A percentile compares a stretch with the other conserved stretches of the same genome.
These are phyloP conservation scores for Drosophila percnosoma DNA, from an alignment of 2,888 invertebrate genomes.

Conservation along the genomic window DNA sequence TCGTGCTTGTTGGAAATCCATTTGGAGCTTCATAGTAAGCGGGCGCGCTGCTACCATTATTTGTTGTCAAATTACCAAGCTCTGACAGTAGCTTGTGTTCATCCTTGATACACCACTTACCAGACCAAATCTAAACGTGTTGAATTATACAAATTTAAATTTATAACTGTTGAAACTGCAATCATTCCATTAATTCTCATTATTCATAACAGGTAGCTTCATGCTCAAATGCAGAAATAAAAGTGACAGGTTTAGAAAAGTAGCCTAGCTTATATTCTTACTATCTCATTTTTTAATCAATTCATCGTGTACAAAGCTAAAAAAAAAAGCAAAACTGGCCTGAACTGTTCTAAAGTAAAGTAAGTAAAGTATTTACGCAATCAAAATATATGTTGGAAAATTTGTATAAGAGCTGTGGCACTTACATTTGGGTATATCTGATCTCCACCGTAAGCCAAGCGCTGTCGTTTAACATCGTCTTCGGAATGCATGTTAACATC, in stretches of 20 bases:
- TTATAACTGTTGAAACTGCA: neutral
- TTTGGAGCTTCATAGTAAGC: slow-evolving; percentile 86
- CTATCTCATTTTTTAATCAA: neutral
- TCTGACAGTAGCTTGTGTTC: slow-evolving; percentile 95
- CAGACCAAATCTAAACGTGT: slow-evolving; percentile 90
- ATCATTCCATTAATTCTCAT: neutral
- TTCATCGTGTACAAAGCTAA: neutral
- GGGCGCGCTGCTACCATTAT: slow-evolving; percentile 65
- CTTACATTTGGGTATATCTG: slow-evolving; percentile 95
- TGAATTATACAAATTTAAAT: neutral
- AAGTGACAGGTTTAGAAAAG: neutral
- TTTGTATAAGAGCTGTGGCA: neutral
- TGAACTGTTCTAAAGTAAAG: neutral
- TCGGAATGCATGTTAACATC: slow-evolving; percentile 95
- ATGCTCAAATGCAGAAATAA: neutral
- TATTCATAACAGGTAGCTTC: neutral
- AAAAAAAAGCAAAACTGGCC: neutral
- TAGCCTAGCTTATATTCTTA: neutral
- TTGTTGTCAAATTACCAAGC: slow-evolving; percentile 88
- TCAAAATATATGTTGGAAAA: neutral
- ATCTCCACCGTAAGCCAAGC: slow-evolving; percentile 94
- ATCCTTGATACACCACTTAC: slow-evolving; percentile 96
- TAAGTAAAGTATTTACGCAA: neutral
- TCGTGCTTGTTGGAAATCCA: slow-evolving; percentile 72
- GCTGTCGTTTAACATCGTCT: slow-evolving; percentile 94